phyloP scores from a whole-genome alignment of 1,140 invertebrate species.

The Cotesia chilonis region DNA sequence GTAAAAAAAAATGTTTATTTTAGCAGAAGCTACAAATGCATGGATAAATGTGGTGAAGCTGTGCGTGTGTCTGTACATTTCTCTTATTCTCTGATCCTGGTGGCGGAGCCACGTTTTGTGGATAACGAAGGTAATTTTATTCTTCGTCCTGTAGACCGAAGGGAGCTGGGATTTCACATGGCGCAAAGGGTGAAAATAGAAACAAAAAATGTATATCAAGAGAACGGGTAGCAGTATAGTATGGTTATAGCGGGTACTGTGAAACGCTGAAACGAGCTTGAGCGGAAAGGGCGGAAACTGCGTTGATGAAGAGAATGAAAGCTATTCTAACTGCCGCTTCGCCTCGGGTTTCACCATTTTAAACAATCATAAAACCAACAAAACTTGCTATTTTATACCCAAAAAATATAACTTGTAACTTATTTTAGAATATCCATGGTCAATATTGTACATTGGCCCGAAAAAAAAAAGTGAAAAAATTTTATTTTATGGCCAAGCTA shows the following conservation, averaged over 20 bases:
- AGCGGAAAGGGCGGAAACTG: conserved; percentile 37
- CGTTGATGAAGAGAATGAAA: conserved; percentile 48
- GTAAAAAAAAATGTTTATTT: no score
- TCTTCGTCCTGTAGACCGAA: conserved; percentile 53
- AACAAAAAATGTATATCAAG: not conserved
- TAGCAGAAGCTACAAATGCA: no score
- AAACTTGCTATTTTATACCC: conserved; percentile 48
- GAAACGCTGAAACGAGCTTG: conserved; percentile 48
- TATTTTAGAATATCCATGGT: not conserved
- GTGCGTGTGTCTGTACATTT: not conserved
- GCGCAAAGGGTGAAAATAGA: conserved; percentile 17
- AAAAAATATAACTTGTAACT: conserved; percentile 20
- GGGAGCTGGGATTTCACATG: conserved; percentile 14
- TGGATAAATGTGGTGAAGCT: conserved; percentile 33
- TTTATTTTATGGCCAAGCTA: no score
- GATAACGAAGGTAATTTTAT: conserved; percentile 66
- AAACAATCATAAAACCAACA: conserved; percentile 50
- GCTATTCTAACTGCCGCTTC: conserved; percentile 52
- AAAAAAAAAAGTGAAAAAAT: no score
- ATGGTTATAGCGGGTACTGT: conserved; percentile 29
- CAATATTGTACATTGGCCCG: not conserved
- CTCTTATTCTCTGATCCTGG: no score
- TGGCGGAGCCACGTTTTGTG: conserved; percentile 56
- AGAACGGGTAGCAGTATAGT: not conserved
- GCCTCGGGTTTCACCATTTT: conserved; percentile 49